Conservation (phyloP, 2,888 invertebrate genomes). For the Meta bourneti region DNA sequence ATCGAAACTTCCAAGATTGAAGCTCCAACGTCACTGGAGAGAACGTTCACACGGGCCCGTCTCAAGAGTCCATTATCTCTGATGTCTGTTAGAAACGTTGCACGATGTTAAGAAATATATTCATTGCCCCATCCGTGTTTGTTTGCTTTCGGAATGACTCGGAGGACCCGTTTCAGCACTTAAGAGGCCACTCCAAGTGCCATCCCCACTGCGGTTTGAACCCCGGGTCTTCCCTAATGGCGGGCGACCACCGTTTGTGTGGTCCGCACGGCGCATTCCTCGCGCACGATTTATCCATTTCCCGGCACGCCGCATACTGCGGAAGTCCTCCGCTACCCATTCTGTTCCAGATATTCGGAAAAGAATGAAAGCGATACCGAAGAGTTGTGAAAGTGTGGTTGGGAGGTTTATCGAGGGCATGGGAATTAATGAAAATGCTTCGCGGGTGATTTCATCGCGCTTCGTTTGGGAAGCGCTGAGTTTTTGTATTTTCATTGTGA, state of each 20-base stretch:
- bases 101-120: slow-evolving; percentile 36
- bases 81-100: slow-evolving; percentile 2
- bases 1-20: too few species aligned
- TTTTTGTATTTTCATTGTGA: too few species aligned
- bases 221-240: slow-evolving; percentile 63
- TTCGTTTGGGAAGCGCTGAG: too few species aligned
- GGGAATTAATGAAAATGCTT: too few species aligned
- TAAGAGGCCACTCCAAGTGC: slow-evolving; percentile 41
- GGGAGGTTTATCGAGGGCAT: too few species aligned
- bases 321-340: not conserved
- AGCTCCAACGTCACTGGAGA: too few species aligned
- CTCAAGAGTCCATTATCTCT: slow-evolving; percentile 33
- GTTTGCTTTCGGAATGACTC: slow-evolving; percentile 3
- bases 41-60: not conserved
- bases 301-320: slow-evolving; percentile 3
- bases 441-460: too few species aligned
- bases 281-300: slow-evolving; percentile 55
- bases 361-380: too few species aligned
- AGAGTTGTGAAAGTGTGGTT: too few species aligned
- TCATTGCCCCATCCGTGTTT: slow-evolving; percentile 28
- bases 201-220: slow-evolving; percentile 46
- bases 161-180: slow-evolving; percentile 20
- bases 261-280: slow-evolving; percentile 28
- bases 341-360: not conserved
- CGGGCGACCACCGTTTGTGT: slow-evolving; percentile 28